These are phyloP conservation scores for Pantherophis alleghaniensis DNA, from an alignment of 2,797 vertebrate species.

Conservation along the genomic window DNA sequence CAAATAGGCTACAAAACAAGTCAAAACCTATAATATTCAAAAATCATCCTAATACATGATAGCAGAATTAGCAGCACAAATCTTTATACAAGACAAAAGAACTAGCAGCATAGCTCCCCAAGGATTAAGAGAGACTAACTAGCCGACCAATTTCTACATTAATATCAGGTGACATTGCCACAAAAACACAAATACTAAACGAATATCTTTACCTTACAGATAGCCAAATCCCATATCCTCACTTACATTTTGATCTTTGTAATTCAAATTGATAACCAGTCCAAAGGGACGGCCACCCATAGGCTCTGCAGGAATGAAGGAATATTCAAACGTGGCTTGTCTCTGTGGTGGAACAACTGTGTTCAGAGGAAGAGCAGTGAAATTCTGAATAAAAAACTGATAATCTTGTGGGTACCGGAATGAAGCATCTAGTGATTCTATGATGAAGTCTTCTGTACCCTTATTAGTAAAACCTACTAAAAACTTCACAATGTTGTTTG, in stretches of 20 bases:
- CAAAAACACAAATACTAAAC: background rate
- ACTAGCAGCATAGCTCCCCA: background rate
- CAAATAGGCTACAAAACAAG: background rate
- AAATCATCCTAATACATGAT: background rate
- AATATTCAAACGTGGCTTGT: conserved; percentile 97
- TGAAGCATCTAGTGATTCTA: conserved; percentile 94
- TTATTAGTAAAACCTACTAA: conserved; percentile 96
- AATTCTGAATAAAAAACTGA: conserved; percentile 99
- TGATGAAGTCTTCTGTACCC: conserved; percentile 88
- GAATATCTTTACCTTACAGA: conserved; percentile 75
- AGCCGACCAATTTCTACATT: background rate
- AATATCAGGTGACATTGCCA: background rate
- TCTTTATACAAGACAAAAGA: background rate
- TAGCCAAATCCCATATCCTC: background rate
- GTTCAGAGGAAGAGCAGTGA: conserved; percentile 92
- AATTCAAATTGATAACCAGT: conserved; percentile 97
- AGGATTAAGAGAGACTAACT: background rate
- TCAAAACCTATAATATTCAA: background rate
- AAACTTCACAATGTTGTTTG: conserved; percentile 97
- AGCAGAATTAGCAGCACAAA: background rate
- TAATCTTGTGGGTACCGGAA: conserved; percentile 98
- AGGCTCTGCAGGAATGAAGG: conserved; percentile 96
- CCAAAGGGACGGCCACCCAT: conserved; percentile 97
- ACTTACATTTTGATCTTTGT: conserved; percentile 89
- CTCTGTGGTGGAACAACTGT: conserved; percentile 83